These are phyloP conservation scores for Cryptophagus acutangulus DNA, from an alignment of 2,888 invertebrate species.

Conservation along the genomic window DNA sequence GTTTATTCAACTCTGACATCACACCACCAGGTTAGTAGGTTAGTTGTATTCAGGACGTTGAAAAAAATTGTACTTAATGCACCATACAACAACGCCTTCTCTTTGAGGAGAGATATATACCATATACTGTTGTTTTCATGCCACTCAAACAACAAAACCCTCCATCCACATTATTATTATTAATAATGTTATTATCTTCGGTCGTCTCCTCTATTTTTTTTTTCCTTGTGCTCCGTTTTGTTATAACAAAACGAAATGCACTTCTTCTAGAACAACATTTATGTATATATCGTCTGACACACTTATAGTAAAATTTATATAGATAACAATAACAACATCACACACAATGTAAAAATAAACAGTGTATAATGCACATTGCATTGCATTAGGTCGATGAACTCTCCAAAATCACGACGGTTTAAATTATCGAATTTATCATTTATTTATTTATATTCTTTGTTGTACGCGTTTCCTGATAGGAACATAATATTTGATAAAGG, in stretches of 20 bases:
- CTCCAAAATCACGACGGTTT: neutral
- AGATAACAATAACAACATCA: constrained; percentile 5
- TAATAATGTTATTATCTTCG: no score
- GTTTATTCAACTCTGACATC: constrained; percentile 4
- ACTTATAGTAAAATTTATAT: constrained; percentile 5
- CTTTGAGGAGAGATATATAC: neutral
- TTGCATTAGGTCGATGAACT: neutral
- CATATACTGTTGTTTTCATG: no score
- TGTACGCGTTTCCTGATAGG: constrained; percentile 1
- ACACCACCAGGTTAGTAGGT: constrained; percentile 36
- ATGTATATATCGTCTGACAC: no score
- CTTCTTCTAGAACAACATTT: no score
- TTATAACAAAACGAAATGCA: no score
- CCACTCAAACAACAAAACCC: no score
- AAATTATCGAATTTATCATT: neutral
- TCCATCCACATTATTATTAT: no score
- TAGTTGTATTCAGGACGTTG: constrained; percentile 36
- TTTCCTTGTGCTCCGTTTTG: no score
- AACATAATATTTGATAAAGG: no score
- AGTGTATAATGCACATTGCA: no score
- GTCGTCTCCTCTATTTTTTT: no score
- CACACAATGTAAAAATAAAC: neutral
- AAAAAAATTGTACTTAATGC: constrained; percentile 28
- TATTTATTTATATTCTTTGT: neutral
- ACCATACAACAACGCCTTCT: constrained; percentile 13